These are phyloP conservation scores for Callaeas wilsoni DNA, from an alignment of 2,113 vertebrate genomes.

Conservation along the genomic window DNA sequence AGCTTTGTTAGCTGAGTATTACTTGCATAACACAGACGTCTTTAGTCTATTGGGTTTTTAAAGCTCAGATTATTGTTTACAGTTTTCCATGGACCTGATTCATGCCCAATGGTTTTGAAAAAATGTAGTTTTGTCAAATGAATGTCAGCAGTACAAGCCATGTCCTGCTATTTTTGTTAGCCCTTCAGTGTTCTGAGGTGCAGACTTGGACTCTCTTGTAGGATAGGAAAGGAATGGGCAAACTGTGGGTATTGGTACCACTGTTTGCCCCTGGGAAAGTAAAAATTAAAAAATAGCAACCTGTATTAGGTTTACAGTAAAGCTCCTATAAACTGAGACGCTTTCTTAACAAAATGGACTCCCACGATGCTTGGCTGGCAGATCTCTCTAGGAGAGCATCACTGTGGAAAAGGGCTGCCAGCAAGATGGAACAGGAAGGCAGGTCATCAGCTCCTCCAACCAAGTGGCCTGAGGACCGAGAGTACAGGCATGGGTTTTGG, in stretches of 20 bases:
- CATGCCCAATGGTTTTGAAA: not conserved
- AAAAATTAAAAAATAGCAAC: not conserved
- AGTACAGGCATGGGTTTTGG: not conserved
- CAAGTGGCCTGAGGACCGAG: not conserved
- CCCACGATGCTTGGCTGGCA: not conserved
- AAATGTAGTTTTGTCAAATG: not conserved
- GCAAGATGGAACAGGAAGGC: not conserved
- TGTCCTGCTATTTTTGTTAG: not conserved
- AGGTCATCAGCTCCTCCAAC: not conserved
- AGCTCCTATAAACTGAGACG: not conserved
- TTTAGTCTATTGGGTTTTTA: not conserved
- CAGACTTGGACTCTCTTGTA: rapidly evolving
- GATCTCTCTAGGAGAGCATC: not conserved
- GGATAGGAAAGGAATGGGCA: not conserved
- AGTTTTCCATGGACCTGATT: not conserved
- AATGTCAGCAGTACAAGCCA: not conserved
- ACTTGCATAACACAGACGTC: not conserved
- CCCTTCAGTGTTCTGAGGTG: not conserved
- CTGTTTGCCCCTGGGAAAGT: not conserved
- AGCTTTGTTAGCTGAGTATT: not conserved
- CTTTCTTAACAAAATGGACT: not conserved
- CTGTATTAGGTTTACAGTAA: not conserved
- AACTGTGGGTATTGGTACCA: not conserved
- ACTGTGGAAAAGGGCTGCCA: not conserved
- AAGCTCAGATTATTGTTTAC: not conserved